Conservation (phyloP, 2,797 vertebrate genomes). For the Pelochelys cantorii region DNA sequence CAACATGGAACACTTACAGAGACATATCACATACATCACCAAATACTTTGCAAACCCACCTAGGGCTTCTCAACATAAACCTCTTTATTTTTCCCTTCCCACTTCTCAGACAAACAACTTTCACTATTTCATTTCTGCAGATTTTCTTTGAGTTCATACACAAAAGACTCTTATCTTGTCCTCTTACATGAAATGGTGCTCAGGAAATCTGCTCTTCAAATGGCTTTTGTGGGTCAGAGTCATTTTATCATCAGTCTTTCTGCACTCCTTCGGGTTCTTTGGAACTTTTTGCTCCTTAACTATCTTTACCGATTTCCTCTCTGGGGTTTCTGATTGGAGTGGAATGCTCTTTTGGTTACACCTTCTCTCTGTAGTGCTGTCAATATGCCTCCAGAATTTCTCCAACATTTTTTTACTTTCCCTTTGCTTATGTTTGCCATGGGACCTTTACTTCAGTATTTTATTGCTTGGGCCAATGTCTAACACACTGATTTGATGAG, state of each 20-base stretch:
- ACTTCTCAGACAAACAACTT: not conserved
- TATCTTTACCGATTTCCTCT: not conserved
- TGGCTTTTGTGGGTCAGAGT: not conserved
- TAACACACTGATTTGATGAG: not conserved
- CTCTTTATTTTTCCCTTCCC: not conserved
- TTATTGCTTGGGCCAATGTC: not conserved
- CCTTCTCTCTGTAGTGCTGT: not conserved
- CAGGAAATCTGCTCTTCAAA: not conserved
- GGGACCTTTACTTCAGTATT: not conserved
- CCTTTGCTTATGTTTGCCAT: not conserved
- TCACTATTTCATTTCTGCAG: not conserved
- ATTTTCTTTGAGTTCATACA: not conserved
- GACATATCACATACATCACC: not conserved
- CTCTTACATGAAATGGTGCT: not conserved
- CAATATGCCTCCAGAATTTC: not conserved
- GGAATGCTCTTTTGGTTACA: not conserved
- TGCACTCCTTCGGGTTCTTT: not conserved
- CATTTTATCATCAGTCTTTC: not conserved
- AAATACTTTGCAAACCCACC: not conserved
- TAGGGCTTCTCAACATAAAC: not conserved
- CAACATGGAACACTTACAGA: not conserved
- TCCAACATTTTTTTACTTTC: not conserved
- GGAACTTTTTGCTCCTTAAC: not conserved
- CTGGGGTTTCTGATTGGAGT: not conserved
- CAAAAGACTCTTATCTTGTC: not conserved